Percentiles rank a stretch among this genome's conserved stretches.
Conservation (phyloP, 2,888 invertebrate species). For the Xestobium rufovillosum region DNA sequence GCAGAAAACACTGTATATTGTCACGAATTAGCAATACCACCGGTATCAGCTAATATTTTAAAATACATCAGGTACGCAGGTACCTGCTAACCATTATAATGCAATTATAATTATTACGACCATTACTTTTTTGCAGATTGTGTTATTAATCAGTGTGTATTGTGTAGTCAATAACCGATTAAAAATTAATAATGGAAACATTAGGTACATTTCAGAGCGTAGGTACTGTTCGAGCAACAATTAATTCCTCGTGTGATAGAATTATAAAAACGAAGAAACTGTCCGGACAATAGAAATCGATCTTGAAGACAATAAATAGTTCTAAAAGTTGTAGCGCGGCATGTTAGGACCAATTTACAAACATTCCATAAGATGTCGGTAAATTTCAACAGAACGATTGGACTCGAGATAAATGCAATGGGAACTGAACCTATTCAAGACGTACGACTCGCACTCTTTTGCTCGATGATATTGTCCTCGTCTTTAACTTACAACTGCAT, state of each 20-base stretch:
- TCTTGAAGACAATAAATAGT: slow-evolving; percentile 27
- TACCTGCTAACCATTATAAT: too few species aligned
- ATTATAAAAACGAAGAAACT: background rate
- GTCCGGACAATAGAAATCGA: slow-evolving; percentile 13
- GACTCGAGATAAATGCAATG: slow-evolving; percentile 23
- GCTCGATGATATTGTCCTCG: slow-evolving; percentile 13
- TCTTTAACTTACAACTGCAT: slow-evolving; percentile 13
- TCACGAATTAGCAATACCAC: too few species aligned
- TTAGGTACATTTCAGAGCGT: too few species aligned
- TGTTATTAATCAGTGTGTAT: too few species aligned
- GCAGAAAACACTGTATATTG: too few species aligned
- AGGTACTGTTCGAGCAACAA: background rate
- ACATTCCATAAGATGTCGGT: slow-evolving; percentile 39
- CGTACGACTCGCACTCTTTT: slow-evolving; percentile 19
- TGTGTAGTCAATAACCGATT: too few species aligned
- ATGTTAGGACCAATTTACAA: slow-evolving; percentile 41
- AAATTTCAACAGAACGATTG: slow-evolving; percentile 33
- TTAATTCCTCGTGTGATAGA: slow-evolving; percentile 2
- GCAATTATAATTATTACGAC: too few species aligned
- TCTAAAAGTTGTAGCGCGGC: slow-evolving; percentile 32
- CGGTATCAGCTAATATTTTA: too few species aligned
- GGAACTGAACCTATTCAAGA: slow-evolving; percentile 18
- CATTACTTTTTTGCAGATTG: too few species aligned
- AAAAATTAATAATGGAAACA: too few species aligned
- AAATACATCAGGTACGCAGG: too few species aligned